Percentiles rank a stretch among this genome's conserved stretches.
phyloP scores from a whole-genome alignment of 2,113 vertebrate species.

The Stegastes partitus region DNA sequence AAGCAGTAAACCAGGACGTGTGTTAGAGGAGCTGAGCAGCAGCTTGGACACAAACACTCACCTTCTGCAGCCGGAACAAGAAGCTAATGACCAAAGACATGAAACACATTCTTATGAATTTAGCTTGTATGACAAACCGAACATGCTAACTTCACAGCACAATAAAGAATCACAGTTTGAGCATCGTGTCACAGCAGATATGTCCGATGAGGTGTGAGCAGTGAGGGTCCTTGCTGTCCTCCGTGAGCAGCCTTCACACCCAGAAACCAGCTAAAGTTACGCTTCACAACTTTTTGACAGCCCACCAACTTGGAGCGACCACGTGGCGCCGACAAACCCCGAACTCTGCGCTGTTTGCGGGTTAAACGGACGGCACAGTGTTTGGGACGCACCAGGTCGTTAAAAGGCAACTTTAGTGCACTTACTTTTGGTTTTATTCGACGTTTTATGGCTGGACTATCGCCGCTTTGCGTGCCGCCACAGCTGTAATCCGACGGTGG shows the following conservation, averaged over 20 bases:
- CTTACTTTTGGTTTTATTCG: constrained; percentile 75
- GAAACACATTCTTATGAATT: constrained; percentile 12
- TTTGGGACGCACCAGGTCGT: rapidly evolving
- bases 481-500: constrained; percentile 69
- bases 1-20: not conserved
- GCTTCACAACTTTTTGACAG: constrained; percentile 63
- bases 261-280: not conserved
- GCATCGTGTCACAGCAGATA: not conserved
- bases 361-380: not conserved
- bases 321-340: constrained; percentile 70
- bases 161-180: no score
- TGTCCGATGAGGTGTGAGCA: no score
- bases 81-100: constrained; percentile 19
- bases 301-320: constrained; percentile 51
- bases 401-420: constrained; percentile 9
- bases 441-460: constrained; percentile 51
- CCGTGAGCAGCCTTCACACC: not conserved
- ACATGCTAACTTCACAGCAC: no score
- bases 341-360: not conserved
- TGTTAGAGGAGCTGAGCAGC: constrained; percentile 31
- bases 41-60: constrained; percentile 50
- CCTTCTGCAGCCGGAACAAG: constrained; percentile 30
- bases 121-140: no score
- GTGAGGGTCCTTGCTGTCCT: not conserved
- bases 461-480: constrained; percentile 37